Evolutionary conservation across 2,888 invertebrate species (phyloP), one percentile per base, ranked within the genome.

Genomic region (Caradrina clavipalpis): DNA sequence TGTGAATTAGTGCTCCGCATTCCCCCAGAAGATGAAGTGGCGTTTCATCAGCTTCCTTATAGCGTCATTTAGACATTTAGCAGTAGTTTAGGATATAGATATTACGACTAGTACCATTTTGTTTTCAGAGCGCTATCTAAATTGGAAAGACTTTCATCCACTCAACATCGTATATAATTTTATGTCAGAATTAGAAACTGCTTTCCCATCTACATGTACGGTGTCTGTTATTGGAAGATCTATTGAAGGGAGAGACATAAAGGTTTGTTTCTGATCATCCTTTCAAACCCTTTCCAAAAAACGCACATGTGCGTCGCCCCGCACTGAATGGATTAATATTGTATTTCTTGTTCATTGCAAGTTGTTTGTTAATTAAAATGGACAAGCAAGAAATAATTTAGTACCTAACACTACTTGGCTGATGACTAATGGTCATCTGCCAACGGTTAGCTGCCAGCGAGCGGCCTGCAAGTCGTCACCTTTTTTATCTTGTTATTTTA

Each of bases 141-240:
- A 98, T 74, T 98, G 98, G 98, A 96, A 96, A 81, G 97, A 98
- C 62, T 98, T 97, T 88, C 98, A 98, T 88, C 97, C 97, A 0
- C 89, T 98, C 31, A 92, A 95, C 1, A 97, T 97, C 79, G 97
- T 98, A 67, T 96, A 98, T 83, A 97, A 96, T 31, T 98, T 97
- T 86, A 89, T 98, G 83, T 97, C 98, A 82, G 97, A 97, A 80
- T 93, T 98, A 84, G 97, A 97, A 69, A 96, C 96, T 67, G 96
- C 97, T 0, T 98, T 97, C 91, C 98, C 98, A 0, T 96, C 97
- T 22, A 95, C 97, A 10, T 98, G 98, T 78, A 97, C 97, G 0
- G 97, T 98, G 0, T 96, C 97, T 87, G 96, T 96, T 8, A 98
- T 98, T 78, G 98, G 98, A 42, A 96, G 96, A 74, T 97, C 98